phyloP scores from a whole-genome alignment of 2,797 vertebrate genomes.

The Sus cebifrons region DNA sequence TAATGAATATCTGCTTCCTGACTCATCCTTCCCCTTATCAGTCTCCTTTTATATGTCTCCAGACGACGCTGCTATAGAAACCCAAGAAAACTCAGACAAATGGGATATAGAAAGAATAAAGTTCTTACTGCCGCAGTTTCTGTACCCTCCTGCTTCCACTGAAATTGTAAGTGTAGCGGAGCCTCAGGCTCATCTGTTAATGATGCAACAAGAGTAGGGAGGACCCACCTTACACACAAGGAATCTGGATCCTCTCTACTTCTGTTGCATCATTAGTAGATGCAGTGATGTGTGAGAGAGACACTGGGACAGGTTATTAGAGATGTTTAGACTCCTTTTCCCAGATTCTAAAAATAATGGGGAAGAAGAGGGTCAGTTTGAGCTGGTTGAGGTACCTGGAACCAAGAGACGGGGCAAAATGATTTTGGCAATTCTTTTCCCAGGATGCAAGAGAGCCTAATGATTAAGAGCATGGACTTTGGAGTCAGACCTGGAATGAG shows the following conservation, averaged over 20 bases:
- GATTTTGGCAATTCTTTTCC: background rate
- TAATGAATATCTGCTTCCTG: slow-evolving; percentile 12
- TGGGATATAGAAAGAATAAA: background rate
- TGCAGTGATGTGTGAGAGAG: background rate
- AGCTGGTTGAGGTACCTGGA: background rate
- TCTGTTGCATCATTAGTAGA: too few species aligned
- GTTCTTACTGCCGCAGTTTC: background rate
- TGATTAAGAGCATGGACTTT: background rate
- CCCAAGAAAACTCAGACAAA: background rate
- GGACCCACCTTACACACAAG: background rate
- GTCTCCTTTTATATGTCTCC: background rate
- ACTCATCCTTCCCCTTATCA: background rate
- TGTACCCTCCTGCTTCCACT: background rate
- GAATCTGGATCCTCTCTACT: background rate
- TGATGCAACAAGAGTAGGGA: background rate
- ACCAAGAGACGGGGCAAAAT: background rate
- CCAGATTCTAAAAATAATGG: background rate
- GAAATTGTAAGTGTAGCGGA: background rate
- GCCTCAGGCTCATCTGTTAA: background rate
- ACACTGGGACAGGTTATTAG: background rate
- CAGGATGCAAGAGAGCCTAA: background rate
- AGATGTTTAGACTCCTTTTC: background rate
- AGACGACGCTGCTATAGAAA: background rate
- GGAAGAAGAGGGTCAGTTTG: background rate
- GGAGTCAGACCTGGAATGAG: slow-evolving; percentile 16